phyloP scores from a whole-genome alignment of 2,888 invertebrate genomes.

The Dione vanillae region DNA sequence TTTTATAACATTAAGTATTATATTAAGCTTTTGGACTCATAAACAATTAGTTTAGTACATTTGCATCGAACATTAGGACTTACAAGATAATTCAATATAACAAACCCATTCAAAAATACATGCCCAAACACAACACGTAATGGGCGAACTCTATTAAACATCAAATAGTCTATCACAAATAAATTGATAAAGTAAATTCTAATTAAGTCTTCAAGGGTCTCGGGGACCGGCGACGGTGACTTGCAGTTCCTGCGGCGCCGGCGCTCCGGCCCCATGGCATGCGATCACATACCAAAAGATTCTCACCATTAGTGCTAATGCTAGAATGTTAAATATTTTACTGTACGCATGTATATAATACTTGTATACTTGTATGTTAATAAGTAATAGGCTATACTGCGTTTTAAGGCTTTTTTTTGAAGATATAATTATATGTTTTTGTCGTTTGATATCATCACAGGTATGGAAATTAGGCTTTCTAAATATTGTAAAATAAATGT shows the following conservation, averaged over 20 bases:
- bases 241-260: conserved; percentile 66
- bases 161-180: conserved; percentile 22
- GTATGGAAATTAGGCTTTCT: too few relatives aligned
- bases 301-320: conserved; percentile 39
- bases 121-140: neutral
- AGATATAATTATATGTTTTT: too few relatives aligned
- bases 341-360: neutral
- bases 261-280: conserved; percentile 40
- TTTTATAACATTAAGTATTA: too few relatives aligned
- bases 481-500: too few relatives aligned
- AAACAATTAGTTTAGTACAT: too few relatives aligned
- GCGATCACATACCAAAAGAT: conserved; percentile 27
- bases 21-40: too few relatives aligned
- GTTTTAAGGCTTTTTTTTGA: too few relatives aligned
- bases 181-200: conserved; percentile 32
- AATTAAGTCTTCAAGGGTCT: conserved; percentile 36
- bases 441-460: too few relatives aligned
- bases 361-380: neutral
- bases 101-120: neutral
- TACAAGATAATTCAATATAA: neutral
- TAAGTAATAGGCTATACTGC: neutral
- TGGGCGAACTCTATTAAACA: conserved; percentile 5
- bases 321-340: conserved; percentile 15
- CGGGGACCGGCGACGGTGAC: conserved; percentile 60
- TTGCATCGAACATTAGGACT: too few relatives aligned